Conservation (phyloP, 64 coral and sea anemone species). For the Porites australiensis region DNA sequence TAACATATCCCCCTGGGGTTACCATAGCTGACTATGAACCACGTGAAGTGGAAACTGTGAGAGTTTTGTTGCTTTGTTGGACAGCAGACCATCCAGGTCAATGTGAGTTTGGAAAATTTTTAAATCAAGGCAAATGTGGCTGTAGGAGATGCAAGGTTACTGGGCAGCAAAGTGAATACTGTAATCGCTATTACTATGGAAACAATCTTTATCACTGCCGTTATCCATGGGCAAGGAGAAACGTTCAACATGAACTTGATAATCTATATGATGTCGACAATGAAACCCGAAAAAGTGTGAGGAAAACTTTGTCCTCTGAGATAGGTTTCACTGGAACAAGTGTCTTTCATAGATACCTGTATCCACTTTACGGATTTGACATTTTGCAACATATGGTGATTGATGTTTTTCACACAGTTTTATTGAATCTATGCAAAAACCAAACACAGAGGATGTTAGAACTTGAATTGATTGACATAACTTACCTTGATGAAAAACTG, state of each 20-base stretch:
- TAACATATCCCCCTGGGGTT: not conserved
- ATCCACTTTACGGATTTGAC: conserved; percentile 62
- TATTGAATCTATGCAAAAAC: conserved; percentile 65
- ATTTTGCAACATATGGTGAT: conserved; percentile 72
- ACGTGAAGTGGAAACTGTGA: conserved; percentile 43
- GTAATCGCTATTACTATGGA: conserved; percentile 65
- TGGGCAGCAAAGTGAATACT: conserved; percentile 72
- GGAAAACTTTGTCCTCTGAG: conserved; percentile 63
- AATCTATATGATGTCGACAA: conserved; percentile 71
- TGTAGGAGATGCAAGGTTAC: conserved; percentile 72
- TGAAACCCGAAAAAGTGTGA: conserved; percentile 60
- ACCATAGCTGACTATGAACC: conserved; percentile 2
- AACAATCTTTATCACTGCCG: conserved; percentile 53
- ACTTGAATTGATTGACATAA: conserved; percentile 59
- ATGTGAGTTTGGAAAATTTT: conserved; percentile 78
- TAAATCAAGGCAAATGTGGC: conserved; percentile 82
- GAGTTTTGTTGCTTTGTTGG: conserved; percentile 81
- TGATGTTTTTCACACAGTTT: conserved; percentile 80
- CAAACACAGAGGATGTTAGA: conserved; percentile 65
- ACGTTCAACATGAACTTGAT: conserved; percentile 57
- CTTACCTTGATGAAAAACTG: conserved; percentile 72
- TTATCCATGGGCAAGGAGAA: conserved; percentile 43
- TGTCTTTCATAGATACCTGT: conserved; percentile 51
- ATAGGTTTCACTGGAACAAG: conserved; percentile 63
- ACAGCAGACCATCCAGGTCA: conserved; percentile 82